Evolutionary conservation across 2,797 vertebrate species (phyloP).

Genomic region (Sandelia bainsii): DNA sequence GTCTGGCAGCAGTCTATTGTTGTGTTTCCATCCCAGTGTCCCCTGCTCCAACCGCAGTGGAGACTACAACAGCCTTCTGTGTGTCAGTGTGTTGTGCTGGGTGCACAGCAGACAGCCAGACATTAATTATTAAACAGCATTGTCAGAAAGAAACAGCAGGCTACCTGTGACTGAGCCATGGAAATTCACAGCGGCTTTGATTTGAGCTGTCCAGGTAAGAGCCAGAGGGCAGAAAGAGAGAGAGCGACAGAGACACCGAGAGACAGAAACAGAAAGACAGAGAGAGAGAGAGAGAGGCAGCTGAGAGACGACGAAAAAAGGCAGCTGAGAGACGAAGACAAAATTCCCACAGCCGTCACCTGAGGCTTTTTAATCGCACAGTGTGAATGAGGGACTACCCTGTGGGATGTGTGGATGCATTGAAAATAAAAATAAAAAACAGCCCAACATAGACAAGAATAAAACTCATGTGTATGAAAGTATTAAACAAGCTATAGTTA

Average conservation of each 20-base stretch:
- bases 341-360: neutral
- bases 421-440: neutral
- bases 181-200: slow-evolving; percentile 60
- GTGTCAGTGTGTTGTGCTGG: slow-evolving; percentile 48
- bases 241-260: neutral
- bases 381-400: neutral
- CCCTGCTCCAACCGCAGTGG: slow-evolving; percentile 45
- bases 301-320: neutral
- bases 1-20: slow-evolving; percentile 60
- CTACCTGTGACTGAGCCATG: slow-evolving; percentile 57
- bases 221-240: slow-evolving; percentile 57
- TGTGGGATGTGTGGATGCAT: neutral
- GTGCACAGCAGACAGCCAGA: slow-evolving; percentile 44
- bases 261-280: slow-evolving; percentile 27
- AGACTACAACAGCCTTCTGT: slow-evolving; percentile 51
- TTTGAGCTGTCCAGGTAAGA: slow-evolving; percentile 57
- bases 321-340: neutral
- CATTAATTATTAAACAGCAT: slow-evolving; percentile 76
- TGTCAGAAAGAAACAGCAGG: slow-evolving; percentile 57
- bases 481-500: neutral
- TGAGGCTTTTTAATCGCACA: neutral
- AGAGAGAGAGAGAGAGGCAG: neutral
- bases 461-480: neutral
- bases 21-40: slow-evolving; percentile 46
- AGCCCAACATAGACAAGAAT: neutral